Evolutionary conservation across 2,888 invertebrate genomes (phyloP).

Genomic region (Rhamphomyia laevipes): DNA sequence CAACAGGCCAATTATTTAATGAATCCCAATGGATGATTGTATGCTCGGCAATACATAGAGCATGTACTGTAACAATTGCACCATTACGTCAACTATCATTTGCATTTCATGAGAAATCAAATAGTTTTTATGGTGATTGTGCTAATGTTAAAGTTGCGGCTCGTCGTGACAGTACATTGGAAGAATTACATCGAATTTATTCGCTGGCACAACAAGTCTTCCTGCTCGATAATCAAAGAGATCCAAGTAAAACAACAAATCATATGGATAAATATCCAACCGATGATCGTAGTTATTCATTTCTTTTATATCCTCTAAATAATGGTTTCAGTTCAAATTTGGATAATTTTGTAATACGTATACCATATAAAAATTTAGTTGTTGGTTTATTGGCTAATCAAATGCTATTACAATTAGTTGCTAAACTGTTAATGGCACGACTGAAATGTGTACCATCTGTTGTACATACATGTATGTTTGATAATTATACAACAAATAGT

Average conservation of each 20-base stretch:
- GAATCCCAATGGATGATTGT: constrained; percentile 79
- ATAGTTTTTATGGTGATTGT: constrained; percentile 87
- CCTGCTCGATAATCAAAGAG: constrained; percentile 44
- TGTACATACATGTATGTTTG: constrained; percentile 37
- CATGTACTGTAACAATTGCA: constrained; percentile 75
- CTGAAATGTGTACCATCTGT: constrained; percentile 51
- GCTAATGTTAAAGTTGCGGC: constrained; percentile 91
- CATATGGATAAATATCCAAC: constrained; percentile 41
- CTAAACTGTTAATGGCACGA: constrained; percentile 71
- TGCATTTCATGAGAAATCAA: constrained; percentile 82
- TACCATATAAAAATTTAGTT: constrained; percentile 77
- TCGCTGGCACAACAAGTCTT: constrained; percentile 84
- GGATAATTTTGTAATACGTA: constrained; percentile 67
- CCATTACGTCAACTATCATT: constrained; percentile 78
- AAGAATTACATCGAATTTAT: constrained; percentile 72
- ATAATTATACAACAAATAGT: constrained; percentile 37
- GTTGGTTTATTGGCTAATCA: constrained; percentile 86
- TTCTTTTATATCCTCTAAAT: constrained; percentile 70
- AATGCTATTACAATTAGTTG: constrained; percentile 82
- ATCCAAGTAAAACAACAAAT: constrained; percentile 23
- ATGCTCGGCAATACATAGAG: constrained; percentile 68
- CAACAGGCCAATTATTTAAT: constrained; percentile 69
- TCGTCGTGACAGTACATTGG: constrained; percentile 70
- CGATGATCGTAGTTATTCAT: constrained; percentile 81
- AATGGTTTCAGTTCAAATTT: constrained; percentile 57